Conservation (phyloP, 2,888 invertebrate genomes). For the Lampropteryx suffumata region DNA sequence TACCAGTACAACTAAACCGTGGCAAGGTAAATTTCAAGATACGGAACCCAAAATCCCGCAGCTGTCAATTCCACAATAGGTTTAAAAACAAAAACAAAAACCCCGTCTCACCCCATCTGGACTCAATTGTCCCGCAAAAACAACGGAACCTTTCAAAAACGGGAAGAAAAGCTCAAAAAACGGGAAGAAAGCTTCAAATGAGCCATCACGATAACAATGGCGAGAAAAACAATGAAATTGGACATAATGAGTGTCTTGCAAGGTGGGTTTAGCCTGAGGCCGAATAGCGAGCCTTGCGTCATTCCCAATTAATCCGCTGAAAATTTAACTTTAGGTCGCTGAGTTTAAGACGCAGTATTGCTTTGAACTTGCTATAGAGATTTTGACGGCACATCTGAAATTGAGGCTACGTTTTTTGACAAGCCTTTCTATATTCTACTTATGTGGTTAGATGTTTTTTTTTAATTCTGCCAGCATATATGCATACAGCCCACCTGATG, state of each 20-base stretch:
- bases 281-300: not conserved
- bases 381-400: too few relatives aligned
- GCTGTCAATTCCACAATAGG: too few relatives aligned
- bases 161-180: constrained; percentile 12
- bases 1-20: too few relatives aligned
- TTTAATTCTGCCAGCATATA: too few relatives aligned
- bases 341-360: not conserved
- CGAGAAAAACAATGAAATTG: constrained; percentile 70
- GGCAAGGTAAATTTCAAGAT: too few relatives aligned
- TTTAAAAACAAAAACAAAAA: not conserved
- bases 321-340: not conserved
- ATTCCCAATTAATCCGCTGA: not conserved
- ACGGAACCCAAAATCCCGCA: too few relatives aligned
- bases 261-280: constrained; percentile 21
- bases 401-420: too few relatives aligned
- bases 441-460: too few relatives aligned
- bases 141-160: constrained; percentile 15
- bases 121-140: constrained; percentile 20
- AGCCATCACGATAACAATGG: constrained; percentile 60
- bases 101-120: constrained; percentile 1
- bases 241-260: constrained; percentile 75
- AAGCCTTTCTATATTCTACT: too few relatives aligned
- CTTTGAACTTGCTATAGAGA: not conserved
- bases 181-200: constrained; percentile 57
- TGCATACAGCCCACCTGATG: too few relatives aligned